A percentile compares a stretch with the other conserved stretches of the same genome.
Evolutionary conservation across 2,797 vertebrate species (phyloP).

Genomic region (Melanotaenia parkinsoni): DNA sequence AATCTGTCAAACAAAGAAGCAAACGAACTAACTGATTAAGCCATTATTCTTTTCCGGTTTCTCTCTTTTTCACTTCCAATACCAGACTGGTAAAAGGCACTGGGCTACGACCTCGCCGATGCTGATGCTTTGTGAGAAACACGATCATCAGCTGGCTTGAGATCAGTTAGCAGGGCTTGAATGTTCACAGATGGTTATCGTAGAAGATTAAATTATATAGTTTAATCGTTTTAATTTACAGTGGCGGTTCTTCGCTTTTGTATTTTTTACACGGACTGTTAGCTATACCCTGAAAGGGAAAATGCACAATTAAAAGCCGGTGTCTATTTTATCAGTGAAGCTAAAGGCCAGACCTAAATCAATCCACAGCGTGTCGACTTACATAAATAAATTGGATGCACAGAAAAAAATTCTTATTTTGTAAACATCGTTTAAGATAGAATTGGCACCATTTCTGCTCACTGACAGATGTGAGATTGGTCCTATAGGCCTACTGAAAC

Average conservation of each 20-base stretch:
- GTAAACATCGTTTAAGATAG: no score
- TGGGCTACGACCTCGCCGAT: no score
- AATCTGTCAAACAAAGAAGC: no score
- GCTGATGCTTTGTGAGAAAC: no score
- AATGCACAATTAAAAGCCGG: background rate
- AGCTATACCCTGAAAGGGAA: background rate
- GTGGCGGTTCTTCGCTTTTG: background rate
- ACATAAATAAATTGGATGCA: background rate
- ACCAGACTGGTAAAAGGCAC: no score
- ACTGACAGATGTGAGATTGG: background rate
- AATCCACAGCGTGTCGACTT: background rate
- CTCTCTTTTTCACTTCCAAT: no score
- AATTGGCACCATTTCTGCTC: background rate
- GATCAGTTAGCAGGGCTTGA: background rate
- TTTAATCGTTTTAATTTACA: background rate
- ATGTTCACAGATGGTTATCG: background rate
- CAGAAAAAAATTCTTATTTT: background rate
- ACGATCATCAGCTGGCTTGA: no score
- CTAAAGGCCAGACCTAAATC: background rate
- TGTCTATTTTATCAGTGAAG: background rate
- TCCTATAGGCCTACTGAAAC: background rate
- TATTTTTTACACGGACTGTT: background rate
- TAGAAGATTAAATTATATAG: no score
- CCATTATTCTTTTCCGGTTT: no score
- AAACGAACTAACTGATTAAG: no score